Conservation (phyloP, 2,888 invertebrate genomes). For the Orthosia gothica region DNA sequence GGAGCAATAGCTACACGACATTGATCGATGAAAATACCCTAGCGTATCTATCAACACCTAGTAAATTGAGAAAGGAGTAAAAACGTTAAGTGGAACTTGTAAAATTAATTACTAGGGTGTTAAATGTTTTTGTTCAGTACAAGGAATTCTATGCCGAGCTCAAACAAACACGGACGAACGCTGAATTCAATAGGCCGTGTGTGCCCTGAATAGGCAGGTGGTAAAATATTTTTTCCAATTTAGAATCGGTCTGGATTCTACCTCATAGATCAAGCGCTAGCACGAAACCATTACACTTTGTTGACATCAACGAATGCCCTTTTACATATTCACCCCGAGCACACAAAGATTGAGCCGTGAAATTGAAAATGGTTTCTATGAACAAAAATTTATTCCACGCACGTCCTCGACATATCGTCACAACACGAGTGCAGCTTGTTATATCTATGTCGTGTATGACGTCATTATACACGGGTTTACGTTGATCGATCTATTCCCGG, state of each 20-base stretch:
- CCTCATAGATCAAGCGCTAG: constrained; percentile 87
- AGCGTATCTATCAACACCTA: constrained; percentile 65
- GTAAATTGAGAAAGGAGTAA: constrained; percentile 58
- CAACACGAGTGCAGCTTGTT: constrained; percentile 75
- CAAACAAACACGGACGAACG: constrained; percentile 46
- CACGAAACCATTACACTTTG: constrained; percentile 90
- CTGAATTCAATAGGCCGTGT: constrained; percentile 65
- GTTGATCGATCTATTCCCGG: constrained; percentile 36
- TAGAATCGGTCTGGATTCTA: constrained; percentile 81
- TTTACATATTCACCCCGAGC: constrained; percentile 90
- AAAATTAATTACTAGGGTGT: constrained; percentile 53
- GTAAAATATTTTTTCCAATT: constrained; percentile 81
- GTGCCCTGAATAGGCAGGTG: constrained; percentile 65
- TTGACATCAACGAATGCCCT: constrained; percentile 90
- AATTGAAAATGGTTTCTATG: constrained; percentile 91
- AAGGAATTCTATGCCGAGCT: constrained; percentile 19
- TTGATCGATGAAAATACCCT: constrained; percentile 73
- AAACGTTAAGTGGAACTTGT: constrained; percentile 50
- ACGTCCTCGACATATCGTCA: constrained; percentile 86
- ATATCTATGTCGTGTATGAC: constrained; percentile 47
- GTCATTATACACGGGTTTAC: constrained; percentile 56
- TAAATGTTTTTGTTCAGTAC: constrained; percentile 35
- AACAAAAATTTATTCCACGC: constrained; percentile 89
- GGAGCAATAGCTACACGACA: constrained; percentile 66
- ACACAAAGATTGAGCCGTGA: constrained; percentile 91